These are phyloP conservation scores for Crotalus helleri DNA, from an alignment of 2,113 vertebrate species.

Conservation along the genomic window DNA sequence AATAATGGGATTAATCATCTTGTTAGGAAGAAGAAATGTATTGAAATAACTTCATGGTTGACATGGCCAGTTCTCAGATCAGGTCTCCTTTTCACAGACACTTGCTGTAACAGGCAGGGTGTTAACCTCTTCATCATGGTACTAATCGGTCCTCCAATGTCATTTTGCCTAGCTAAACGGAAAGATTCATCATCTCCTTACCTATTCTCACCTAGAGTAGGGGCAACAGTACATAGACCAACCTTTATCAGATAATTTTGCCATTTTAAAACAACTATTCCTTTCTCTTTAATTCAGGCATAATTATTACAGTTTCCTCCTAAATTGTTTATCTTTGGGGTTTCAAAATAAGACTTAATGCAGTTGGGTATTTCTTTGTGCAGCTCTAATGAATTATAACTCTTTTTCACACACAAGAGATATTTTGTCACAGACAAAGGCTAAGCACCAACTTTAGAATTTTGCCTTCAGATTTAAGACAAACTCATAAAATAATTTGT, in stretches of 20 bases:
- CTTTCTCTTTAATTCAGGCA: constrained; percentile 38
- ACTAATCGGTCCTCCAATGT: constrained; percentile 68
- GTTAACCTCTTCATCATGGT: constrained; percentile 67
- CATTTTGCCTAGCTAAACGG: constrained; percentile 62
- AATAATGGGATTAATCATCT: constrained; percentile 64
- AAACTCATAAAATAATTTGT: neutral
- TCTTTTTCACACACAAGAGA: neutral
- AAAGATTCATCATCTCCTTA: constrained; percentile 50
- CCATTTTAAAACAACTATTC: constrained; percentile 35
- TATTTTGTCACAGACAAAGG: neutral
- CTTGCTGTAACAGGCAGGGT: constrained; percentile 66
- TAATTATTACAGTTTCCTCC: constrained; percentile 17
- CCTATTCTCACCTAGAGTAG: constrained; percentile 56
- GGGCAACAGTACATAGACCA: constrained; percentile 48
- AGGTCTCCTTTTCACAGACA: constrained; percentile 63
- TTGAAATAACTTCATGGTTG: constrained; percentile 64
- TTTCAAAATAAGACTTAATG: constrained; percentile 25
- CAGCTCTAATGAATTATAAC: constrained; percentile 24
- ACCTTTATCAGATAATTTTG: constrained; percentile 47
- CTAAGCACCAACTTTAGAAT: constrained; percentile 1
- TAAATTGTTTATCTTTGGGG: neutral
- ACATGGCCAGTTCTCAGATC: constrained; percentile 60
- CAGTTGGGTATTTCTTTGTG: constrained; percentile 21
- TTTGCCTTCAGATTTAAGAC: constrained; percentile 15
- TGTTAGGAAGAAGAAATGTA: constrained; percentile 54